Base-by-base conservation (phyloP, 1,140 invertebrate genomes). In the Plutomurus gul region DNA sequence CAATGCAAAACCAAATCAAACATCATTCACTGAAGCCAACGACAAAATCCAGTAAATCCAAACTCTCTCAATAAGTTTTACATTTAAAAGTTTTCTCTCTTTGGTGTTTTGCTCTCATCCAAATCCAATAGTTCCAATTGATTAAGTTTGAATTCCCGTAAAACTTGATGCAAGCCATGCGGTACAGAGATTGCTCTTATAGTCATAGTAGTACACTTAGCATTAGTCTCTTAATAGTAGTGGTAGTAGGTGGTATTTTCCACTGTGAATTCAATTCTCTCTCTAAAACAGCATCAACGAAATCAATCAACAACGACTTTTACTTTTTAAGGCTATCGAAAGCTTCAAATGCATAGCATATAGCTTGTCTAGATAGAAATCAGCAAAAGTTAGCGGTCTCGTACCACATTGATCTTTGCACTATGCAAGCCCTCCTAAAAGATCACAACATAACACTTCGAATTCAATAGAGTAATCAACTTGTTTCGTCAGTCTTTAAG, bases 381-480 rank as follows among this genome's bases (percentile, higher is more conserved):
- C 43, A 18, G 72, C 65, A 78, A 22, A 27, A 43, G 49, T 78
- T 46, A 73, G 43, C 51, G 65, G 60, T 49, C 49, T 78, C 77
- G 77, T 78, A 78, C 77, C 77, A 78, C 46, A 74, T 43, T 78
- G 77, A 78, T 78, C 77, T 78, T 78, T 78, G 77, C 77, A 74
- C 77, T 78, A 72, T 72, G 70, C n/a, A 40, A 39, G 39, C 8
- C 36, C 39, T 39, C 36, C 36, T 40, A 72, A 72, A 72, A 72
- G 60, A 72, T 72, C 70, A 72, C 77, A 72, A 47, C 49, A 76
- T 13, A 51, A 56, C 47, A 13, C 27, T 37, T 30, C 75, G 20
- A 40, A 47, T 49, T 33, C 30, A 36, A 75, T 49, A 75, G 40
- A 49, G 30, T 43, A 43, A 36, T 75, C 47, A 36, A 22, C 30